Conservation (phyloP, 2,888 invertebrate genomes). For the Idaea dimidiata region DNA sequence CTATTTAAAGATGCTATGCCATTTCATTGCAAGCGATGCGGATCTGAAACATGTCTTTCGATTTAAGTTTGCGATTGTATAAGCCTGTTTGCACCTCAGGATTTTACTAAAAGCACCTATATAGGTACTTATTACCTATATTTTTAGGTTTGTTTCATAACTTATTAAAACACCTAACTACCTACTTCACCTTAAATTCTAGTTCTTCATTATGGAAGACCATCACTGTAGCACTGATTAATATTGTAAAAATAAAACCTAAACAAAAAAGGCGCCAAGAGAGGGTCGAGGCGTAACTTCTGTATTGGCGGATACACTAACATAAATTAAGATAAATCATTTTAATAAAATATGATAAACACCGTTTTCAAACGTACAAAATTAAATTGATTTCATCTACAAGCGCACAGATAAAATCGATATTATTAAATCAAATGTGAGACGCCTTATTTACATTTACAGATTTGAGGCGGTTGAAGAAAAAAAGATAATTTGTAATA, state of each 20-base stretch:
- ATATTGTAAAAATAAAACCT: slow-evolving; percentile 3
- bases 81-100: no score
- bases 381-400: slow-evolving; percentile 43
- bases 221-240: no score
- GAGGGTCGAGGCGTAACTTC: slow-evolving; percentile 18
- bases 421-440: slow-evolving; percentile 67
- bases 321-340: slow-evolving; percentile 24
- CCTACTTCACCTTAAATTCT: no score
- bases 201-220: no score
- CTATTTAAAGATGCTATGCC: no score
- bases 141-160: no score
- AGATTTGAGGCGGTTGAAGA: slow-evolving; percentile 49
- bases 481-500: slow-evolving; percentile 67
- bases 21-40: no score
- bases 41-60: no score
- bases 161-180: no score
- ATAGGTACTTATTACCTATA: no score
- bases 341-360: slow-evolving; percentile 30
- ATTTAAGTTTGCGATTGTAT: no score
- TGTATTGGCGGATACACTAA: slow-evolving; percentile 16
- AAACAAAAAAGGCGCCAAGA: slow-evolving; percentile 18
- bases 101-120: no score
- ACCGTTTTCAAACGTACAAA: slow-evolving; percentile 48
- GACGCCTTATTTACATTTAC: slow-evolving; percentile 71
- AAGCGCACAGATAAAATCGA: slow-evolving; percentile 31